These are phyloP conservation scores for Melanerpes aurifrons DNA, from an alignment of 2,113 vertebrate species.

Conservation along the genomic window DNA sequence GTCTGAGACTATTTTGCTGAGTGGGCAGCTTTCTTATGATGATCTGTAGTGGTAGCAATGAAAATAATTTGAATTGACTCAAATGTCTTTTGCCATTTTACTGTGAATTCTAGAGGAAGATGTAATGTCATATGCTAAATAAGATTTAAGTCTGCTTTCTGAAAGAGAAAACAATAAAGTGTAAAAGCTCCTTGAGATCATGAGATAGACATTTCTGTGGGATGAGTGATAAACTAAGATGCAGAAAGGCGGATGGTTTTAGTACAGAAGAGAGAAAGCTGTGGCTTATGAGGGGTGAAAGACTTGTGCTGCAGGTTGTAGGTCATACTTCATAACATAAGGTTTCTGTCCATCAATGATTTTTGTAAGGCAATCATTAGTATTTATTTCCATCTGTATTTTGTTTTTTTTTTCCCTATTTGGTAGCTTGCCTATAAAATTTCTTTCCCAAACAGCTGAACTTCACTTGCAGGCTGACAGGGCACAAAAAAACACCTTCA, in stretches of 20 bases:
- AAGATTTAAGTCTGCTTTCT: not conserved
- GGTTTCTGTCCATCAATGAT: slow-evolving; percentile 19
- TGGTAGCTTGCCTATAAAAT: slow-evolving; percentile 44
- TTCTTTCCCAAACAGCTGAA: slow-evolving; percentile 34
- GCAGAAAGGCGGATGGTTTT: not conserved
- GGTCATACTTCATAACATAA: not conserved
- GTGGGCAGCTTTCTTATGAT: not conserved
- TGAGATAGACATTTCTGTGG: not conserved
- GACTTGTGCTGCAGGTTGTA: not conserved
- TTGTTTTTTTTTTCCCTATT: slow-evolving; percentile 21
- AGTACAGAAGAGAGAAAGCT: not conserved
- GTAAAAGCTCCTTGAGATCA: not conserved
- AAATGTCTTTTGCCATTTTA: not conserved
- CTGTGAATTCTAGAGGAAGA: not conserved
- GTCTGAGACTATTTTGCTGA: not conserved
- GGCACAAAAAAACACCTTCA: slow-evolving; percentile 50
- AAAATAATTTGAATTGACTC: not conserved
- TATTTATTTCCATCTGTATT: slow-evolving; percentile 38
- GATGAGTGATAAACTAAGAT: not conserved
- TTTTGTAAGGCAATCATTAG: slow-evolving; percentile 8
- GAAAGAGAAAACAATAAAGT: not conserved
- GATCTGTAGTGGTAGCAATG: not conserved
- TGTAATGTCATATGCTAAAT: not conserved
- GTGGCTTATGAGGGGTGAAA: not conserved
- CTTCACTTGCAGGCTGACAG: slow-evolving; percentile 47